A percentile compares a stretch with the other conserved stretches of the same genome.
Conservation (phyloP, 2,888 invertebrate species). For the Dascillus cervinus region DNA sequence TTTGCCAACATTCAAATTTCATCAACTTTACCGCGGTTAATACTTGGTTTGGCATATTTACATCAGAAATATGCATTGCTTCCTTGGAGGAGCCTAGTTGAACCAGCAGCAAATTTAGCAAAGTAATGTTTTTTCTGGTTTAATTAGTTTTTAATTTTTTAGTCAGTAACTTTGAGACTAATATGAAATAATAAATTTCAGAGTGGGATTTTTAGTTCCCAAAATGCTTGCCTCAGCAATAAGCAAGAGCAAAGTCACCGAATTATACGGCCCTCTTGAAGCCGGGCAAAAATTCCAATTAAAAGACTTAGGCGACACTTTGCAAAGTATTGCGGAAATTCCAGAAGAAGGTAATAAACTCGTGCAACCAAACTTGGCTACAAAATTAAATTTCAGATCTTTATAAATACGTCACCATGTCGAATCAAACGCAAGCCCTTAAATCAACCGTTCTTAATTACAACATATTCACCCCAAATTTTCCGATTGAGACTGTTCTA, state of each 20-base stretch:
- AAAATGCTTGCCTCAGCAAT: conserved; percentile 44
- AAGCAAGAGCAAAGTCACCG: conserved; percentile 35
- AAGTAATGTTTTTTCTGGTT: conserved; percentile 30
- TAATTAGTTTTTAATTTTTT: neutral
- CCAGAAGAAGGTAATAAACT: conserved; percentile 31
- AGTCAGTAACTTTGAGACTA: neutral
- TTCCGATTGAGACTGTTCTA: conserved; percentile 31
- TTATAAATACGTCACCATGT: conserved; percentile 33
- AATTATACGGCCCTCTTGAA: conserved; percentile 41
- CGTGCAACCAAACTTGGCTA: conserved; percentile 1
- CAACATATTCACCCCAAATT: conserved; percentile 35
- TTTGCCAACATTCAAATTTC: conserved; percentile 43
- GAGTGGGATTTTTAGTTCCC: conserved; percentile 46
- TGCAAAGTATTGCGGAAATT: conserved; percentile 47
- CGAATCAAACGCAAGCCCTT: conserved; percentile 27
- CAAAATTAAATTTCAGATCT: conserved; percentile 29
- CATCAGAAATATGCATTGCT: conserved; percentile 50
- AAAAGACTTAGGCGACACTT: conserved; percentile 47
- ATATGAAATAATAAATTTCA: conserved; percentile 29
- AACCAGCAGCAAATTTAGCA: conserved; percentile 52
- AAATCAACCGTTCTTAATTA: conserved; percentile 30
- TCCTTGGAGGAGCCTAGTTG: conserved; percentile 52
- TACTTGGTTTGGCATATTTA: conserved; percentile 51
- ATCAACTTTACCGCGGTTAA: conserved; percentile 48
- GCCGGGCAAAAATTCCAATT: conserved; percentile 43